Base-by-base conservation (phyloP, 2,888 invertebrate species). In the Nipponacmea schrenckii region DNA sequence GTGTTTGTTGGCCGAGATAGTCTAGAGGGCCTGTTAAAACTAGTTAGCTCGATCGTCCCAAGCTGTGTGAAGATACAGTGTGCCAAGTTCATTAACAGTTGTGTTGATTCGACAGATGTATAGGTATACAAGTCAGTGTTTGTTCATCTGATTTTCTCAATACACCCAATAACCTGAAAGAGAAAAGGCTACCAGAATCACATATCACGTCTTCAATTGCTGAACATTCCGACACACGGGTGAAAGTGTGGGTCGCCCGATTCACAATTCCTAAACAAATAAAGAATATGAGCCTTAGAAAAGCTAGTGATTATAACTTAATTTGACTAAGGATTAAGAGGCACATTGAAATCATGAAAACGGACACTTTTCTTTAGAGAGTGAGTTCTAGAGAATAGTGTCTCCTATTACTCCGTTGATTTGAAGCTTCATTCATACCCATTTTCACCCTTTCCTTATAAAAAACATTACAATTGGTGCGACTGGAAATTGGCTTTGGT, bases 211-310 rank as follows among this genome's bases (percentile, higher is more conserved):
- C 20, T 56, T 56, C 20, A 56, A 56, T 56, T 24, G 20, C 56
- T 4, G 10, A 20, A 24, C 56, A 56, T 56, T 56, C 56, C 56
- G 56, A 56, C 56, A 56, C 56, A 56, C 56, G 24, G 56, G 56
- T 56, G 56, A 56, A 56, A 56, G 56, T 56, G 56, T 56, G 56
- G 56, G 24, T 56, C 56, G 56, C 20, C 20, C 56, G 56, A 56
- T 24, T 56, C 24, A 56, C 56, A 56, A 56, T 56, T 24, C 24
- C 24, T 56, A 24, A 24, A 10, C 56, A 56, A 56, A 56, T 24
- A 56, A 24, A 20, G 56, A 56, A 56, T 24, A 56, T 56, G 56
- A 56, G 56, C 20, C 56, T 12, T 0, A 24, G 56, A 24, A 56
- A 24, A 56, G 14, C 24, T 56, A 24, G 8, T 10, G 56, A 24